A percentile compares a stretch with the other conserved stretches of the same genome.
Evolutionary conservation across 2,888 invertebrate species (phyloP).

Genomic region (Dolomedes plantarius): DNA sequence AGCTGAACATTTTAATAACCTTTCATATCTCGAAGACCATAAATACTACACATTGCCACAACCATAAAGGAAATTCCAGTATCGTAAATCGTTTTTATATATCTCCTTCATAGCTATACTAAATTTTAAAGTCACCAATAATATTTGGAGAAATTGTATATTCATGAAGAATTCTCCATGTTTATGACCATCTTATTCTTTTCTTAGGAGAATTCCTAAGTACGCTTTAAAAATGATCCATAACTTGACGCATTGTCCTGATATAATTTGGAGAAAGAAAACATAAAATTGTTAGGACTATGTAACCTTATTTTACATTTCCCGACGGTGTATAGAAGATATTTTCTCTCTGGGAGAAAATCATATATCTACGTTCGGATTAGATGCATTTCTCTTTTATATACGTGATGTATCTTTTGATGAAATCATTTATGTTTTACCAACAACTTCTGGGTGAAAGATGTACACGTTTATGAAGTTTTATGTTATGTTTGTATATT

Average conservation of each 20-base stretch:
- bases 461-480: no score
- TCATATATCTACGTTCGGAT: no score
- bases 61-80: background rate
- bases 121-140: conserved; percentile 8
- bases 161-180: conserved; percentile 3
- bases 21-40: background rate
- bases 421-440: no score
- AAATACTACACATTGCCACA: background rate
- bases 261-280: no score
- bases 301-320: no score
- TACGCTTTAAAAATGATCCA: background rate
- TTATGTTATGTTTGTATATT: no score
- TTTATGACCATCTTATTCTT: background rate
- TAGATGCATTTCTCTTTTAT: no score
- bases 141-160: conserved; percentile 4
- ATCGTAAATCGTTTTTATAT: background rate
- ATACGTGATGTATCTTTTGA: no score
- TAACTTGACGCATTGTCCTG: background rate
- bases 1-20: background rate
- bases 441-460: no score
- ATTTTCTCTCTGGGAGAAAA: no score
- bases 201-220: background rate
- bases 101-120: background rate
- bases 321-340: no score
- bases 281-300: no score